phyloP scores from a whole-genome alignment of 1,140 invertebrate genomes.

The Goniozus legneri region DNA sequence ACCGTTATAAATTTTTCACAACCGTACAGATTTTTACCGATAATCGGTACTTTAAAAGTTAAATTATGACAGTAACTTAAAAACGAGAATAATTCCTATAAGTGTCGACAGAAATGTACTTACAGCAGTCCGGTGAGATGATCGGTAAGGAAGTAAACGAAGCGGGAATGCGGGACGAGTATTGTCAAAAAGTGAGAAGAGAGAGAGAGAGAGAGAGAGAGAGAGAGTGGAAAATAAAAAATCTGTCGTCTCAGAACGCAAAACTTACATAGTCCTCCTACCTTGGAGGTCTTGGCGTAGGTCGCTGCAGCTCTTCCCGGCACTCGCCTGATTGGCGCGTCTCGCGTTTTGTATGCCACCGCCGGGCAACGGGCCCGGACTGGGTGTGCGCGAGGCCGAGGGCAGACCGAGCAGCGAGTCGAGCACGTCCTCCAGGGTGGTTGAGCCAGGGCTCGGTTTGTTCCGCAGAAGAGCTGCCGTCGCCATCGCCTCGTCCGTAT shows the following conservation, averaged over 20 bases:
- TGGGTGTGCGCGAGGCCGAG: constrained; percentile 65
- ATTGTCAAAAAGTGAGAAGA: not conserved
- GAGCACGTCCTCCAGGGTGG: constrained; percentile 88
- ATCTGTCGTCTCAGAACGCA: constrained; percentile 13
- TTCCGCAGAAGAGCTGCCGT: constrained; percentile 48
- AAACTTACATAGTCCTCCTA: constrained; percentile 71
- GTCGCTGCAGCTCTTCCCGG: constrained; percentile 63
- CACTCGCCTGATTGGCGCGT: constrained; percentile 52
- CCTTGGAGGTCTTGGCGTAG: constrained; percentile 68
- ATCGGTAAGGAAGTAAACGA: not conserved
- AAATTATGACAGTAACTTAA: too few species aligned
- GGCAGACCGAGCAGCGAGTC: constrained; percentile 84
- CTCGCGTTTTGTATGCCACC: constrained; percentile 47
- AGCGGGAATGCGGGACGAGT: not conserved
- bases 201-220: constrained; percentile 9
- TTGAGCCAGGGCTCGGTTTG: constrained; percentile 69
- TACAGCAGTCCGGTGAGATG: too few species aligned
- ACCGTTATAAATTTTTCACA: too few species aligned
- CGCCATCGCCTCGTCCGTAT: constrained; percentile 45
- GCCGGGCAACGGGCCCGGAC: constrained; percentile 60
- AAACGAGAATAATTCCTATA: too few species aligned
- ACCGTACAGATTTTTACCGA: too few species aligned
- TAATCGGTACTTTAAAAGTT: too few species aligned
- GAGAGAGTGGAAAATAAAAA: constrained; percentile 17
- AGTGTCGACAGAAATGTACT: too few species aligned